These are phyloP conservation scores for Tangara arthus DNA, from an alignment of 2,797 vertebrate genomes.

Conservation along the genomic window DNA sequence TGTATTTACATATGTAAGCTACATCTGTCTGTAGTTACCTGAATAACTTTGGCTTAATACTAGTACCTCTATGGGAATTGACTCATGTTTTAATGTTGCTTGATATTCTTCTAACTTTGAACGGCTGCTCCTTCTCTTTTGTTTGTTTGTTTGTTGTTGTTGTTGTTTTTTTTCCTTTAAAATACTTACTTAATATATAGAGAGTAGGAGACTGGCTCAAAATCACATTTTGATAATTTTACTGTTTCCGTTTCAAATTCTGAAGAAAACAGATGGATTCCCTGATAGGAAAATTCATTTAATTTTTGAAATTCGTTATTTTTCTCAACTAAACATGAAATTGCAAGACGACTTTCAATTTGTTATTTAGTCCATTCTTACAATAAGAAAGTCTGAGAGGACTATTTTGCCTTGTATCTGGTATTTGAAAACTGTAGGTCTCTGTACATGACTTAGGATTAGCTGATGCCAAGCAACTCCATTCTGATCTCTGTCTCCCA, in stretches of 20 bases:
- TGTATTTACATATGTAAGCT: background rate
- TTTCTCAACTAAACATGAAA: background rate
- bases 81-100: background rate
- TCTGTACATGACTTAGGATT: background rate
- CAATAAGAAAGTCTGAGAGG: background rate
- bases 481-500: background rate
- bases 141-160: background rate
- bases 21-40: background rate
- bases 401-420: background rate
- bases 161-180: background rate
- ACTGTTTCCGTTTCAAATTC: background rate
- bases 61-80: background rate
- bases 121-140: background rate
- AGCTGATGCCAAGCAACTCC: accelerated
- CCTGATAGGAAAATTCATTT: background rate
- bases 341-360: background rate
- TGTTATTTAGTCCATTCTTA: background rate
- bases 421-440: background rate
- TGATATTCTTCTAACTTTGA: background rate
- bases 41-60: background rate
- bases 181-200: background rate
- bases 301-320: background rate
- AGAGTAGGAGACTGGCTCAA: background rate
- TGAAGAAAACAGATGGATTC: background rate
- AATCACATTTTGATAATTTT: background rate